Base-by-base conservation (phyloP, 2,113 vertebrate species). In the Arvicanthis niloticus region DNA sequence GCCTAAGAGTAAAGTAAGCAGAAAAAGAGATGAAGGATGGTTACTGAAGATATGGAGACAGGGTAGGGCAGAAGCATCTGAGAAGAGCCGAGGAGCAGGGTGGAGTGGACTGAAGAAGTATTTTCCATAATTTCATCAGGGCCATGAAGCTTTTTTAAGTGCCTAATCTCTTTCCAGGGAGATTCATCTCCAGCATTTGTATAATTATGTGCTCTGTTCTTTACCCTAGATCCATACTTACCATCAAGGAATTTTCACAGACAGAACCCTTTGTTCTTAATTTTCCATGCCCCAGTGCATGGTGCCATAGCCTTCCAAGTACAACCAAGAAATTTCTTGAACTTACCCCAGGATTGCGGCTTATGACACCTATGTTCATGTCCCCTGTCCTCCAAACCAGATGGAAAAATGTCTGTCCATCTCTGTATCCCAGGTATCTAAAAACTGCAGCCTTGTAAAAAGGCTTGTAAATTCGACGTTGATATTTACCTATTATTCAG, bases 1-100 rank as follows among this genome's bases (percentile, higher is more conserved):
- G 96, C 73, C 86, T 91, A 67, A 95, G 92, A 96, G 82, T 91
- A 84, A 91, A 96, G 89, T 60, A 94, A 94, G n/a, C 91, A 86
- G 62, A 95, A 93, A 88, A 96, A 91, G 40, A 48, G 29, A 53
- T 24, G 45, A 67, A 93, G 73, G 40, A 89, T 85, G 62, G 37
- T 29, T 68, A 19, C 2, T 68, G 65, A 87, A 91, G 67, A 31
- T 70, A 58, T 45, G 51, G 48, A 75, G 26, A 40, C 58, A 45
- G 48, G 9, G 22, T 10, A 89, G 42, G 56, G 80, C 84, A 40
- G 77, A 53, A 88, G 65, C 81, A 62, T 10, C 13, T 58, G 26
- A 94, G 34, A 42, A n/a, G 31, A 78, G 70, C 42, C 26, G 19
- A 72, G 58, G 60, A 80, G 72, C 91, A 70, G 42, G 58, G 51